Percentiles rank a stretch among this genome's conserved stretches.
Conservation (phyloP, 2,888 invertebrate species). For the Tipula lateralis region DNA sequence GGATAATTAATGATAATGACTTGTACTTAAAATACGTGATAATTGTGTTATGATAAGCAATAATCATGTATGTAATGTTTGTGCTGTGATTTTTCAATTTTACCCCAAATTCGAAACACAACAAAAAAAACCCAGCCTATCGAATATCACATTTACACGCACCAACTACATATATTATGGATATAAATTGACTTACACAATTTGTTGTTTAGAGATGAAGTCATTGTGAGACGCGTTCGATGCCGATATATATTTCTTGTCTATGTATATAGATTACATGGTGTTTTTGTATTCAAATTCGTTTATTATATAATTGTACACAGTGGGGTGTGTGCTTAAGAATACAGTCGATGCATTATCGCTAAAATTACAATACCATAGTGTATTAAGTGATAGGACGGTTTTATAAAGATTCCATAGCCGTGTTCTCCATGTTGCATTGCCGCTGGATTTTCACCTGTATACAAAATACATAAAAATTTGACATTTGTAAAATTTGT, state of each 20-base stretch:
- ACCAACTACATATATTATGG: too few relatives aligned
- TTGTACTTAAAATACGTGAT: slow-evolving; percentile 15
- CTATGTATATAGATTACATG: not conserved
- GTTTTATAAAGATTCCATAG: not conserved
- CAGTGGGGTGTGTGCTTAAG: not conserved
- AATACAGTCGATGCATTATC: not conserved
- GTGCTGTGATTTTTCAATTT: slow-evolving; percentile 13
- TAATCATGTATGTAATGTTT: not conserved
- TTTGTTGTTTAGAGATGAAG: not conserved
- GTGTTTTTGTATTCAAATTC: not conserved
- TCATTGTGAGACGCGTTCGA: not conserved
- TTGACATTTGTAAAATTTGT: not conserved
- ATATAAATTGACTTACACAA: slow-evolving; percentile 5
- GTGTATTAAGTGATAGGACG: not conserved
- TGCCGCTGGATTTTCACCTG: slow-evolving; percentile 30
- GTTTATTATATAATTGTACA: not conserved
- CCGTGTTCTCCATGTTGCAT: slow-evolving; percentile 30
- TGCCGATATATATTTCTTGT: not conserved
- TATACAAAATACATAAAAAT: not conserved
- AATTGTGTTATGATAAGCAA: slow-evolving; percentile 15
- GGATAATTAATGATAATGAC: slow-evolving; percentile 24
- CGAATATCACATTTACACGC: not conserved
- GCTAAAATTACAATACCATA: not conserved
- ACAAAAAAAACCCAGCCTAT: not conserved
- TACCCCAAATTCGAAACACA: not conserved